Evolutionary conservation across 2,888 invertebrate genomes (phyloP).

Genomic region (Epirrita christyi): DNA sequence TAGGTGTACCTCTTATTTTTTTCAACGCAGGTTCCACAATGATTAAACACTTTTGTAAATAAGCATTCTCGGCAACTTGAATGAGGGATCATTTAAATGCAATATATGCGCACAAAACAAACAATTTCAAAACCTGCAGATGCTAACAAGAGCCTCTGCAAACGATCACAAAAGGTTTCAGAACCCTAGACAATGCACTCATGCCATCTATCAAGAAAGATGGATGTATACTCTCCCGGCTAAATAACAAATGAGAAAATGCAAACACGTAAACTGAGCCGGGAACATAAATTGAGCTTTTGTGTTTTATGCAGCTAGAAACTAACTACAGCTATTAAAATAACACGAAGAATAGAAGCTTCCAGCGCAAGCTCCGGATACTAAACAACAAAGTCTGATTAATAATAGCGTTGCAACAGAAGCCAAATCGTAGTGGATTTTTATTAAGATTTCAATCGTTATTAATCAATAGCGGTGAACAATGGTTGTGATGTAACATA

Average conservation of each 20-base stretch:
- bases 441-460: constrained; percentile 27
- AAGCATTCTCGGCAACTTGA: neutral
- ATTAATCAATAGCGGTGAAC: too few relatives aligned
- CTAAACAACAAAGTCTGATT: constrained; percentile 2
- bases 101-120: constrained; percentile 40
- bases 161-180: constrained; percentile 46
- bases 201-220: constrained; percentile 61
- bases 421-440: constrained; percentile 20
- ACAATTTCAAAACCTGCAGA: constrained; percentile 43
- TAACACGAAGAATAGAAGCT: constrained; percentile 14
- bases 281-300: constrained; percentile 54
- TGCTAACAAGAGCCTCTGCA: constrained; percentile 47
- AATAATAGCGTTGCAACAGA: constrained; percentile 10
- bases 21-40: too few relatives aligned
- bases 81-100: too few relatives aligned
- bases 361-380: neutral
- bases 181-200: constrained; percentile 61
- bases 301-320: constrained; percentile 33
- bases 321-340: constrained; percentile 13
- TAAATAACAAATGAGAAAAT: constrained; percentile 40
- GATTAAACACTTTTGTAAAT: neutral
- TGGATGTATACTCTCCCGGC: constrained; percentile 48
- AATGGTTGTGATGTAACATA: too few relatives aligned
- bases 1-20: too few relatives aligned
- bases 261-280: constrained; percentile 50